A percentile compares a stretch with the other conserved stretches of the same genome.
Conservation (phyloP, 2,113 vertebrate genomes). For the Chaetodon trifascialis region DNA sequence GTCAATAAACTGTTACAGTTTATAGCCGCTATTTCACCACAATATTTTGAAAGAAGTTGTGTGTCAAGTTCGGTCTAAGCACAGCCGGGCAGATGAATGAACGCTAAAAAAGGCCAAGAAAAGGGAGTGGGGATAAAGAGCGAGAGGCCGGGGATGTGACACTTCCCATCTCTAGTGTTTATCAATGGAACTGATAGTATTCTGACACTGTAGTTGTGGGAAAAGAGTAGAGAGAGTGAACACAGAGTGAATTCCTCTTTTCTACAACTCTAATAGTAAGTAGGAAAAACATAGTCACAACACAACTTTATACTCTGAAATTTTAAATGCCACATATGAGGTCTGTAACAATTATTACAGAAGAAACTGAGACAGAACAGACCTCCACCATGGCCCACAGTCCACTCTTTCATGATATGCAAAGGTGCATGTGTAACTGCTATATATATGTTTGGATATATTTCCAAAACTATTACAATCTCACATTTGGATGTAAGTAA, state of each 20-base stretch:
- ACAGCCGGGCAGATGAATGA: background rate
- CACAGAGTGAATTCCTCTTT: background rate
- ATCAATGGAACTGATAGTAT: conserved; percentile 6
- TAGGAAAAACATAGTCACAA: background rate
- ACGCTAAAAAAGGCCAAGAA: background rate
- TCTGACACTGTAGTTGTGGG: background rate
- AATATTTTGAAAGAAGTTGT: conserved; percentile 4
- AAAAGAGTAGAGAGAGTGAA: background rate
- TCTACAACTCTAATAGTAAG: background rate
- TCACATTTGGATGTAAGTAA: too few species aligned
- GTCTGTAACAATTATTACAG: background rate
- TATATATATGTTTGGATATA: too few species aligned
- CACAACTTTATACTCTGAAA: background rate
- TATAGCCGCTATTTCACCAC: background rate
- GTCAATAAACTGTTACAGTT: conserved; percentile 10
- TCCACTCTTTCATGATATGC: too few species aligned
- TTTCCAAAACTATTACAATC: too few species aligned
- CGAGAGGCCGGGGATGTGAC: conserved; percentile 10
- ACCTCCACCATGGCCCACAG: too few species aligned
- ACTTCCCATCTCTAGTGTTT: conserved; percentile 15
- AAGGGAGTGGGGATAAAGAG: conserved; percentile 9
- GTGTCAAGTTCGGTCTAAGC: background rate
- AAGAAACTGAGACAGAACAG: too few species aligned
- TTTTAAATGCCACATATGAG: too few species aligned
- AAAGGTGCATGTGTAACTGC: too few species aligned